Evolutionary conservation across 2,888 invertebrate genomes (phyloP), one percentile per base, ranked within the genome.

Genomic region (Drosophila anomelani): DNA sequence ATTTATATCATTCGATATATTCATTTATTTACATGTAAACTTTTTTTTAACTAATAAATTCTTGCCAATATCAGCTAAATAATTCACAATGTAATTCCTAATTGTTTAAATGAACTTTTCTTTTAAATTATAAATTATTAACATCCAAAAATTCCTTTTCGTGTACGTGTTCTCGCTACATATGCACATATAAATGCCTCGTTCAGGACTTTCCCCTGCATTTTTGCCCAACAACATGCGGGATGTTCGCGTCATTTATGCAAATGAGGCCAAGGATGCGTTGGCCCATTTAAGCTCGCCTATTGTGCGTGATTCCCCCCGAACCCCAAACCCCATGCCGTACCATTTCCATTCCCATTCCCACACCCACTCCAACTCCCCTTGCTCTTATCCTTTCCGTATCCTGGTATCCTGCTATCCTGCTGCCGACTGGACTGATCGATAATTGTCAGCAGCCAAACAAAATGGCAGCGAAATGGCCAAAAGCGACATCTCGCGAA

Each of bases 241-340:
- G 72, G 61, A 66, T 76, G 57, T 78, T 59, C 74, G 69, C 85
- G 76, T 71, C 85, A 80, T 85, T 86, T 86, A 86, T 86, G 86
- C 83, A 86, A 86, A 86, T 86, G 85, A 85, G 87, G 75, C 78
- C 87, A 88, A 87, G 78, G 81, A 85, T 86, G 85, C 82, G 64
- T 55, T 75, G 66, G 32, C 71, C 84, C 88, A 85, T 82, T 88
- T 86, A 81, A 81, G 76, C 78, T 71, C 36, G 75, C 55, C 69
- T 78, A 85, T 82, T 83, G 84, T 86, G 86, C 80, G 79, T 79
- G 80, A 64, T 74, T 75, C 73, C 62, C 60, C 51, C 20, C 32
- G 32, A 20, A 15, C 15, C 13, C 17, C 32, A 7, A 5, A 0
- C 49, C 32, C 8, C 51, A 8, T 8, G 8, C 7, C 23, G 3